A percentile compares a stretch with the other conserved stretches of the same genome.
These are phyloP conservation scores for Cyphomyrmex costatus DNA, from an alignment of 1,140 invertebrate genomes.

Conservation along the genomic window DNA sequence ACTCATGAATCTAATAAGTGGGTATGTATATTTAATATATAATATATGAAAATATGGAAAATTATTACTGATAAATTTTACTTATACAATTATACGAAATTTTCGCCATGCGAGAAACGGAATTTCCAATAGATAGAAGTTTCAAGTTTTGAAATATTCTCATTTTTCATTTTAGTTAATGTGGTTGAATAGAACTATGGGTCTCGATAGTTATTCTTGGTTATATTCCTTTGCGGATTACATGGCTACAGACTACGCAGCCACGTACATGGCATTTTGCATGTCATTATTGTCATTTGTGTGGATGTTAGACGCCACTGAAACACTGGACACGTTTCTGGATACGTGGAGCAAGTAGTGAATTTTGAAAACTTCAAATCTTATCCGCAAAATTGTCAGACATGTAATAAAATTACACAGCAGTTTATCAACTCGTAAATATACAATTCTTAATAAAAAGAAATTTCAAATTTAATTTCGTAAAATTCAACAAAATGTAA, in stretches of 20 bases:
- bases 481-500: no score
- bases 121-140: background rate
- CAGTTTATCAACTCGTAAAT: conserved; percentile 4
- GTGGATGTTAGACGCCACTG: conserved; percentile 86
- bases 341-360: conserved; percentile 84
- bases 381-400: conserved; percentile 36
- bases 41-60: background rate
- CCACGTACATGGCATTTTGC: conserved; percentile 80
- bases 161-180: conserved; percentile 73
- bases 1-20: conserved; percentile 83
- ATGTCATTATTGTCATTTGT: conserved; percentile 83
- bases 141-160: background rate
- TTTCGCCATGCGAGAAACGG: background rate
- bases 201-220: conserved; percentile 70
- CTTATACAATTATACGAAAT: background rate
- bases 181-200: conserved; percentile 77
- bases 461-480: background rate
- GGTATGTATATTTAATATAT: conserved; percentile 75
- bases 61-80: conserved; percentile 2
- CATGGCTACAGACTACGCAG: conserved; percentile 78
- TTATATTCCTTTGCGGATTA: conserved; percentile 76
- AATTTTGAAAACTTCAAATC: conserved; percentile 64
- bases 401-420: conserved; percentile 53
- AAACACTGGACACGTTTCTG: conserved; percentile 82
- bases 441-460: background rate